Evolutionary conservation across 1,140 invertebrate species (phyloP), one percentile per base, ranked within the genome.

Genomic region (Capitella teleta): DNA sequence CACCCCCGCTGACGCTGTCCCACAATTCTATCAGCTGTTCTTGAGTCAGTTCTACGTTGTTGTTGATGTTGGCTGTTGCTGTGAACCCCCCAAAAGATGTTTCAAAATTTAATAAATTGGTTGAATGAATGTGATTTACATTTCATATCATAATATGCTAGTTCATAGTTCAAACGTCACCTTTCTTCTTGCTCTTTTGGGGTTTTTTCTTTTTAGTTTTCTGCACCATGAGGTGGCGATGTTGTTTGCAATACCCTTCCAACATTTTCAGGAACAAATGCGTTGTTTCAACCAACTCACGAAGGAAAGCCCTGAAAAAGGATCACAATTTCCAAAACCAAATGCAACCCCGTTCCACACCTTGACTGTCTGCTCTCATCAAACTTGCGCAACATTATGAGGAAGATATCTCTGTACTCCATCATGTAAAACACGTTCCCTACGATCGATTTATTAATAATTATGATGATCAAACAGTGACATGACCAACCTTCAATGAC

Each of bases 221-320:
- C 30, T 91, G 82, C 2, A 92, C 77, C 4, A 94, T 72, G 3
- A 79, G 60, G 23, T 76, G 72, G 18, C 76, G 77, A 52, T 81
- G 80, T 58, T 76, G 80, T 37, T 79, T 80, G 51, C 80, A 84
- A 68, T 81, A 87, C 44, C 80, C 73, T 67, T 96, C 86, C 51
- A 97, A 68, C 80, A 95, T 84, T 77, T 89, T 92, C 40, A 97
- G 66, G 67, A 94, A 97, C 52, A 94, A 75, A 73, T 97, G 90
- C 24, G 81, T 82, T 0, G 87, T 89, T 66, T 92, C 84, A 12
- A 93, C 74, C 12, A 97, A 74, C 73, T 97, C 91, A 47, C 81
- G 79, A 40, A 96, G 74, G 69, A 87, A 96, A 1, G 78, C 70
- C 59, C 86, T 87, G 59, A 50, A 68, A 30, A 16, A 44, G 3